Evolutionary conservation across 2,888 invertebrate genomes (phyloP).

Genomic region (Portevinia maculata): DNA sequence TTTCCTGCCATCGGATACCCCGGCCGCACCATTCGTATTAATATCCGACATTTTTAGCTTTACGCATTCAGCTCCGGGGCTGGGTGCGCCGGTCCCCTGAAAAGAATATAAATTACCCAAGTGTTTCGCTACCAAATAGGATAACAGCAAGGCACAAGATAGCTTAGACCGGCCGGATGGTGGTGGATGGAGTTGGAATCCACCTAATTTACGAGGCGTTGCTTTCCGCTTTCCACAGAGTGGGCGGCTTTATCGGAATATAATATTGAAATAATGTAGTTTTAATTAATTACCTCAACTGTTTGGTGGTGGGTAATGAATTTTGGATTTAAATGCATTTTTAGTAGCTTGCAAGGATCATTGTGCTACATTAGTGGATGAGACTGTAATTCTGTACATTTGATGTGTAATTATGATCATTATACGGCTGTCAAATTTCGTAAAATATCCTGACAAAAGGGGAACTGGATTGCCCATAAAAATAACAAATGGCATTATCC

Average conservation of each 20-base stretch:
- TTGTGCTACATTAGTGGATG: neutral
- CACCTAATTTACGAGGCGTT: conserved; percentile 73
- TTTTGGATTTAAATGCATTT: conserved; percentile 44
- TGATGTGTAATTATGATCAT: too few species aligned
- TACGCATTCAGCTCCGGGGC: conserved; percentile 48
- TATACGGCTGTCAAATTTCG: too few species aligned
- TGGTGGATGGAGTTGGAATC: conserved; percentile 28
- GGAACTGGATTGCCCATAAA: too few species aligned
- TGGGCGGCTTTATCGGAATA: conserved; percentile 56
- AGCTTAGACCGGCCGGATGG: conserved; percentile 8
- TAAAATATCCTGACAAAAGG: too few species aligned
- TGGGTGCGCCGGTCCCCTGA: conserved; percentile 44
- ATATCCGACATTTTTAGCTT: conserved; percentile 33
- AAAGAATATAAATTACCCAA: conserved; percentile 72
- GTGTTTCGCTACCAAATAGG: conserved; percentile 65
- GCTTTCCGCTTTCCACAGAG: conserved; percentile 61
- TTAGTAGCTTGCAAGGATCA: conserved; percentile 4
- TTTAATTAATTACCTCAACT: conserved; percentile 68
- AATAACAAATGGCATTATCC: too few species aligned
- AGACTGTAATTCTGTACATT: too few species aligned
- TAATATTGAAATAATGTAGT: conserved; percentile 73
- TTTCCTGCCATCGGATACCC: conserved; percentile 1
- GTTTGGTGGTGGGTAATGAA: conserved; percentile 26
- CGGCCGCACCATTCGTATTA: neutral
- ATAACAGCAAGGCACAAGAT: conserved; percentile 26